A percentile compares a stretch with the other conserved stretches of the same genome.
phyloP scores from a whole-genome alignment of 2,888 invertebrate species.

The Ormyrus thymus region DNA sequence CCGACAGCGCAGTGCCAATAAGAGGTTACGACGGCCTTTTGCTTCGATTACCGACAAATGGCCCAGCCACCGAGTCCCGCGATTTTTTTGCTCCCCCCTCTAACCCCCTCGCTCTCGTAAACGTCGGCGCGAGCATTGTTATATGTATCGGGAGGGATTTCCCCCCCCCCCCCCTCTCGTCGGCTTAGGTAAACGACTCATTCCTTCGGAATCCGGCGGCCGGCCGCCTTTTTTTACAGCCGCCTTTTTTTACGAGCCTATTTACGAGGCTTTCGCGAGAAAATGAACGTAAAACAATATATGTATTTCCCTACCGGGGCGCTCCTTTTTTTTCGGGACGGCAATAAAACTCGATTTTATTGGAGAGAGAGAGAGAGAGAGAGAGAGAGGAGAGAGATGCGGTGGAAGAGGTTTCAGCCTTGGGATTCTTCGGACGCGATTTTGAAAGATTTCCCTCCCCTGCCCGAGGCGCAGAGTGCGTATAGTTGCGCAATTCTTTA shows the following conservation, averaged over 20 bases:
- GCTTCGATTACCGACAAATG: constrained; percentile 34
- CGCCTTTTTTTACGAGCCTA: constrained; percentile 43
- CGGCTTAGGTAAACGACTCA: constrained; percentile 22
- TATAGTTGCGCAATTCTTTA: constrained; percentile 7
- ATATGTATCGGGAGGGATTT: constrained; percentile 14
- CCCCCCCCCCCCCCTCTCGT: too few species aligned
- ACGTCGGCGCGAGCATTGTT: constrained; percentile 23
- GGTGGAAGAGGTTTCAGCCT: constrained; percentile 5
- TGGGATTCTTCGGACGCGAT: constrained; percentile 32
- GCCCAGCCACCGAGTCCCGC: not conserved
- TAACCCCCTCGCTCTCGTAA: constrained; percentile 11
- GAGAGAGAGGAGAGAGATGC: too few species aligned
- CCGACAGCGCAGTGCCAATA: not conserved
- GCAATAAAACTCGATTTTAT: constrained; percentile 41
- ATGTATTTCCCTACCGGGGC: not conserved
- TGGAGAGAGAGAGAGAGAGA: not conserved
- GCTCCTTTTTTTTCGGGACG: not conserved
- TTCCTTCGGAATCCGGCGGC: constrained; percentile 5
- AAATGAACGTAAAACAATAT: constrained; percentile 46
- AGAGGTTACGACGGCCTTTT: not conserved
- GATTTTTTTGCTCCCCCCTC: not conserved
- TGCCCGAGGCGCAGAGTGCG: not conserved
- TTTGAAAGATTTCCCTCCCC: constrained; percentile 29
- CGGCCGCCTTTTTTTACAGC: constrained; percentile 8
- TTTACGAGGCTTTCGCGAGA: constrained; percentile 52